Evolutionary conservation across 1,140 invertebrate genomes (phyloP), one percentile per base, ranked within the genome.

Genomic region (Daktulosphaira vitifoliae): DNA sequence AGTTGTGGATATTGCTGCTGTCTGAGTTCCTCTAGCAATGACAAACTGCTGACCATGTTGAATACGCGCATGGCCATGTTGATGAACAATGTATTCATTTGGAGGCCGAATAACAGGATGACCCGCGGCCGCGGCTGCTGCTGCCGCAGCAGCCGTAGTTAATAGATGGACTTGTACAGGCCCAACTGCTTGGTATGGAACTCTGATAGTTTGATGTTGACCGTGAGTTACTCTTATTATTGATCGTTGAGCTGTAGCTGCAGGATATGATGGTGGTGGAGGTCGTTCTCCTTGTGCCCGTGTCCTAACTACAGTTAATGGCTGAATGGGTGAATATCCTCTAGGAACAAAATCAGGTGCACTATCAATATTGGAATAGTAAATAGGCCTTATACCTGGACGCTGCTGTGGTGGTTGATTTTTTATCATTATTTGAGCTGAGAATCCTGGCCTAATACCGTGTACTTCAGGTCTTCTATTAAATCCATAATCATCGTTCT

Each of bases 401-500:
- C 78, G 2, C 78, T 76, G 50, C 7, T 86, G 71, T 69, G 87
- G 84, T 50, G 81, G 81, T 73, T 87, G 86, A 79, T 87, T 87
- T 68, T 90, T 86, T 68, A 89, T 84, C 0, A 90, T 74, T 11
- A 90, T 88, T 70, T 92, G 88, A 39, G 84, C 85, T 0, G 87
- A 89, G 0, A 85, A 84, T 25, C 87, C 86, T 49, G 88, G 85
- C 38, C 86, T 78, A 38, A 86, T 86, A 0, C 84, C 85, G 0
- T 88, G 79, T 1, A 93, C 90, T 0, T 89, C 89, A 0, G 90
- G 90, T 8, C 90, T 77, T n/a, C 87, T 79, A 70, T 89, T 87
- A 73, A 94, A 92, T 5, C 89, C 90, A 68, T 92, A 92, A 70
- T 92, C 89, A 68, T 92, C 90, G 67, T 89, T 81, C 71, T 92